These are phyloP conservation scores for Ascaphus truei DNA, from an alignment of 2,113 vertebrate species.

Conservation along the genomic window DNA sequence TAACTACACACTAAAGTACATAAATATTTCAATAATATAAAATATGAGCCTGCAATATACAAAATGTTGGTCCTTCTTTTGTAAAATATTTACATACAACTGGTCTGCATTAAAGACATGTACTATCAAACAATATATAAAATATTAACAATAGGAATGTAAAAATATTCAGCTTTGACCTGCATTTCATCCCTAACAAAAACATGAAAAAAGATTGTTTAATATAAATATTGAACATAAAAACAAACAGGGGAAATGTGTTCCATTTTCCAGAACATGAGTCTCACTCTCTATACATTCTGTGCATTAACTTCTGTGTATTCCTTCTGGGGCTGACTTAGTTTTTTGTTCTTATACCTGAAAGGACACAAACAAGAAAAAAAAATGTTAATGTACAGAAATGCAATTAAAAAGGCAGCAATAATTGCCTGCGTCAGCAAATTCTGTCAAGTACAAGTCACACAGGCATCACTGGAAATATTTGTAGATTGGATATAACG, in stretches of 20 bases:
- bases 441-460: background rate
- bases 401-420: background rate
- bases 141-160: constrained; percentile 3
- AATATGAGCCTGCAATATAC: background rate
- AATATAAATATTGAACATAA: constrained; percentile 18
- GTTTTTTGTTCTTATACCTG: constrained; percentile 13
- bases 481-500: too few species aligned
- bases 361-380: background rate
- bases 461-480: too few species aligned
- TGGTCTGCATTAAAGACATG: background rate
- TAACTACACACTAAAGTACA: constrained; percentile 9
- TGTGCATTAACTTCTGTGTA: constrained; percentile 19
- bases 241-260: background rate
- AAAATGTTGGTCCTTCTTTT: background rate
- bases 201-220: background rate
- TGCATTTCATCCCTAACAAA: background rate
- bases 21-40: constrained; percentile 28
- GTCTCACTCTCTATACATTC: background rate
- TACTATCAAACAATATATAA: background rate
- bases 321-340: background rate
- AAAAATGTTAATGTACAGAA: background rate
- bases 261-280: background rate
- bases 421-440: background rate
- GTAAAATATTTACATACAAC: constrained; percentile 10
- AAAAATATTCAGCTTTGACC: constrained; percentile 14